Base-by-base conservation (phyloP, 2,113 vertebrate species). In the Vimba vimba region DNA sequence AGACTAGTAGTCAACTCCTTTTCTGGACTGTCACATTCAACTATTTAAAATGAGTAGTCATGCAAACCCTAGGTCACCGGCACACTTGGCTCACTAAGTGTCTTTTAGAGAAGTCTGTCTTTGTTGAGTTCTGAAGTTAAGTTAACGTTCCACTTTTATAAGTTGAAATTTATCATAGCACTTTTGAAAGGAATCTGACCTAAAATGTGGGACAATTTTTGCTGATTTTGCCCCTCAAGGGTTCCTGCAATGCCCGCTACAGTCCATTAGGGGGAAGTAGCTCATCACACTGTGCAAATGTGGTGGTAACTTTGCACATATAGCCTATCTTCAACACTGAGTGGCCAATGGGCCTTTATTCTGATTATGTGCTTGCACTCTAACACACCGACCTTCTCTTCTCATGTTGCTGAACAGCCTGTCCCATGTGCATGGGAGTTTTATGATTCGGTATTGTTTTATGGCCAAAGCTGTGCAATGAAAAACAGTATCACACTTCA, bases 181-280 rank as follows among this genome's bases (percentile, higher is more conserved):
- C 23, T 43, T 64, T 80, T 62, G 36, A 45, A 45, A 62, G 78
- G 10, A 45, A 64, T 30, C 27, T 33, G 80, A 13, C 13, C 36
- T 64, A 27, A 68, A 68, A 33, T 81, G 10, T 50, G 1, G 27
- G 52, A 45, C 25, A 69, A 4, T 50, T 19, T 82, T 68, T 69
- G 43, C 39, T 47, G 64, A 55, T 36, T 47, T 13, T 23, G 17
- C 27, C 80, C 19, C 45, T 36, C 25, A 36, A 69, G 33, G 13
- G 7, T 83, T 27, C 11, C 19, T 73, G 30, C 47, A 73, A 43
- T 59, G 27, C 13, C 50, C 0, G 3, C 2, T 15, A 0, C 0
- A 36, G 25, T 82, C 81, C 81, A 43, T 36, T 39, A 57, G 81
- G 68, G 81, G 81, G 68, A 50, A 83, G 81, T 83, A 83, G 81